Percentiles rank a stretch among this genome's conserved stretches.
Evolutionary conservation across 2,113 vertebrate species (phyloP).

Genomic region (Psilopsiagon aymara): DNA sequence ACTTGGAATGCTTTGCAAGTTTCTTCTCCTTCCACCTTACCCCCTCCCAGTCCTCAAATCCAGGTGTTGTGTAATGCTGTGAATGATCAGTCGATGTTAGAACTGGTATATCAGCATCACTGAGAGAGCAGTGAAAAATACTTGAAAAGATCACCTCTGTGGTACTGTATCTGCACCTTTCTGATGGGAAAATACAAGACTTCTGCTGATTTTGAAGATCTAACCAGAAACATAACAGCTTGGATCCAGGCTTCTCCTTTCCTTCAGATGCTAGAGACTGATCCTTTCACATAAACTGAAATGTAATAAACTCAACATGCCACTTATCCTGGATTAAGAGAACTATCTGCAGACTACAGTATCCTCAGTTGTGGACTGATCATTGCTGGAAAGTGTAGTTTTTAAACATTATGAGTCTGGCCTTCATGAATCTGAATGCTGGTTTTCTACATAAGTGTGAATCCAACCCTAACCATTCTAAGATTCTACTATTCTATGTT

Average conservation of each 20-base stretch:
- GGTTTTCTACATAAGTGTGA: neutral
- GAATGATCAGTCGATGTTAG: neutral
- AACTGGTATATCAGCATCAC: neutral
- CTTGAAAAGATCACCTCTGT: neutral
- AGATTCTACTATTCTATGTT: neutral
- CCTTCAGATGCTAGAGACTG: neutral
- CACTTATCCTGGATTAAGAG: neutral
- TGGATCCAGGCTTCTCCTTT: neutral
- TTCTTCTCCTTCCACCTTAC: neutral
- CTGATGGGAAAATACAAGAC: neutral
- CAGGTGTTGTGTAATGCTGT: neutral
- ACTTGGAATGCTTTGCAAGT: accelerated
- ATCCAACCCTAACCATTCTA: neutral
- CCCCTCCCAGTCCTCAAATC: neutral
- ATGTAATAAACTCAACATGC: neutral
- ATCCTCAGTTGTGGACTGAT: neutral
- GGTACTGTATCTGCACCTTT: neutral
- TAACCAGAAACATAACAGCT: neutral
- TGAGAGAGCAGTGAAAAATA: neutral
- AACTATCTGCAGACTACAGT: accelerated
- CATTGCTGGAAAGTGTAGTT: neutral
- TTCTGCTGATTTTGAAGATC: neutral
- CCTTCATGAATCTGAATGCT: neutral
- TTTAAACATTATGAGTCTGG: neutral
- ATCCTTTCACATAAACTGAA: neutral